Conservation (phyloP, 2,113 vertebrate genomes). For the human (Homo sapiens) region DNA sequence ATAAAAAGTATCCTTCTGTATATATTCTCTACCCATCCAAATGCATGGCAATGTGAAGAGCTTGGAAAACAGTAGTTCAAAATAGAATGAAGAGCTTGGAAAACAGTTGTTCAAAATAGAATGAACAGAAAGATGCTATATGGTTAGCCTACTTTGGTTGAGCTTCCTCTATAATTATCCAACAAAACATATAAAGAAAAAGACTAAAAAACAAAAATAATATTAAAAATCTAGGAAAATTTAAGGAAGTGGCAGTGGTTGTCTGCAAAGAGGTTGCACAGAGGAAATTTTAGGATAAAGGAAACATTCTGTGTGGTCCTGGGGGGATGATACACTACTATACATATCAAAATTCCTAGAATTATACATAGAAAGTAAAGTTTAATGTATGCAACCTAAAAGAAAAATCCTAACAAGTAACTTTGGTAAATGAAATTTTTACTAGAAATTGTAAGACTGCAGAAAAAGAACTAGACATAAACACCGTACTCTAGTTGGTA, state of each 20-base stretch:
- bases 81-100: not conserved
- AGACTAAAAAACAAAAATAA: not conserved
- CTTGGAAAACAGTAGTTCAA: not conserved
- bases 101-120: not conserved
- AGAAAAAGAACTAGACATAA: not conserved
- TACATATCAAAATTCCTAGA: not conserved
- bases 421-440: not conserved
- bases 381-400: not conserved
- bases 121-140: not conserved
- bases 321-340: not conserved
- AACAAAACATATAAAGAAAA: constrained; percentile 18
- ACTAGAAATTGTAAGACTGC: not conserved
- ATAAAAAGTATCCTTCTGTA: not conserved
- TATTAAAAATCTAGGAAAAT: not conserved
- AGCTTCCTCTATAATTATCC: not conserved
- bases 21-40: not conserved
- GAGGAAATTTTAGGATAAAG: not conserved
- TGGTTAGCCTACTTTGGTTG: not conserved
- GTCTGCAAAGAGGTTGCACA: not conserved
- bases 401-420: not conserved
- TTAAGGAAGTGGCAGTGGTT: not conserved
- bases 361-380: not conserved
- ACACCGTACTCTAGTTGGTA: not conserved
- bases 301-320: not conserved
- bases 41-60: not conserved